phyloP scores from a whole-genome alignment of 2,797 vertebrate species.

The Chiroxiphia lanceolata region DNA sequence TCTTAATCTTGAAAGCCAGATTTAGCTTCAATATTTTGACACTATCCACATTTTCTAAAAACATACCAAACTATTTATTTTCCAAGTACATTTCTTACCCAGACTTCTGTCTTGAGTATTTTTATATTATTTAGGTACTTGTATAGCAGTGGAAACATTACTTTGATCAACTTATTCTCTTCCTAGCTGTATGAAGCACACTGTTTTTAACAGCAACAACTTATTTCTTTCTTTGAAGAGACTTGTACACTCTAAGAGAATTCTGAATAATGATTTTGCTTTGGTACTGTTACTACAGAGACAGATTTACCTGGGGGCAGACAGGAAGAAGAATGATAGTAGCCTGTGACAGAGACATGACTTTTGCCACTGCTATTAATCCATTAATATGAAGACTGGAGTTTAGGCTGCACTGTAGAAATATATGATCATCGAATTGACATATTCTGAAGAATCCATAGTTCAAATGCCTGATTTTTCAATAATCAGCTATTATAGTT shows the following conservation, averaged over 20 bases:
- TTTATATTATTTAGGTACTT: neutral
- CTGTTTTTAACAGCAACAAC: neutral
- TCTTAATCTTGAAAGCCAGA: neutral
- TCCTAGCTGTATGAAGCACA: neutral
- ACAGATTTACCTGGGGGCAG: neutral
- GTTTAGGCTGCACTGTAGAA: neutral
- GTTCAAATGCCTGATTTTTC: neutral
- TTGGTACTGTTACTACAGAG: neutral
- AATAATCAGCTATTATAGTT: neutral
- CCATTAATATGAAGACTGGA: neutral
- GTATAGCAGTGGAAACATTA: neutral
- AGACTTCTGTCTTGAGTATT: neutral
- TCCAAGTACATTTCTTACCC: neutral
- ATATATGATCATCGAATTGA: neutral
- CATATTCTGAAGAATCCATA: neutral
- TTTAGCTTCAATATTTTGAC: neutral
- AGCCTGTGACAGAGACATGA: neutral
- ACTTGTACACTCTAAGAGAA: neutral
- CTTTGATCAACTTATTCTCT: neutral
- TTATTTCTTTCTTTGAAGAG: neutral
- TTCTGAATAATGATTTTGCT: neutral
- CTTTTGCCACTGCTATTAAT: neutral
- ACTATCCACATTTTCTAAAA: neutral
- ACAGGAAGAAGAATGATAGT: neutral
- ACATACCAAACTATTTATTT: rapidly evolving